phyloP scores from a whole-genome alignment of 2,797 vertebrate genomes.

The Lateolabrax maculatus region DNA sequence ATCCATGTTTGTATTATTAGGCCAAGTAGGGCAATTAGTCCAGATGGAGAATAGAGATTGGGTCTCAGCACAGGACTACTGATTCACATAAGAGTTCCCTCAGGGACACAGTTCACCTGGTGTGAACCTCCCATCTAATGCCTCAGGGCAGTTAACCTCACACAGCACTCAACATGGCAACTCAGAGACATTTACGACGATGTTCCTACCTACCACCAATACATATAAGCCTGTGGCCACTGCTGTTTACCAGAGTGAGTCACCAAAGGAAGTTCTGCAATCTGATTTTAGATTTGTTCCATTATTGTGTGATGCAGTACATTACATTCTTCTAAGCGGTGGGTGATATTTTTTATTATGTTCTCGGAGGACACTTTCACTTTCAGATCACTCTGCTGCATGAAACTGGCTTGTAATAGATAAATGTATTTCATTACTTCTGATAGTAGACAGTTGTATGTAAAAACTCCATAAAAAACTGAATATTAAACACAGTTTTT shows the following conservation, averaged over 20 bases:
- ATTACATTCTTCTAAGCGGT: background rate
- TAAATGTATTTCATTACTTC: background rate
- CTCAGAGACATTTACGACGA: slow-evolving; percentile 49
- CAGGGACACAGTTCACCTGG: slow-evolving; percentile 55
- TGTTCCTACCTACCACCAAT: slow-evolving; percentile 26
- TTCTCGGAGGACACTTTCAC: background rate
- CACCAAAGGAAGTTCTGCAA: slow-evolving; percentile 8
- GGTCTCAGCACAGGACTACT: slow-evolving; percentile 53
- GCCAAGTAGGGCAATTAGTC: slow-evolving; percentile 81
- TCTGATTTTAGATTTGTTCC: slow-evolving; percentile 32
- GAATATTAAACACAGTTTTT: background rate
- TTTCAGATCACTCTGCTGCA: slow-evolving; percentile 13
- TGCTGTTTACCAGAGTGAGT: slow-evolving; percentile 44
- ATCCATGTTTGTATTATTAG: slow-evolving; percentile 73
- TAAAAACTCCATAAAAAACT: background rate
- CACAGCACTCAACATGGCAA: slow-evolving; percentile 29
- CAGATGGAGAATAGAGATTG: slow-evolving; percentile 67
- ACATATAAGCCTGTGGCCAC: slow-evolving; percentile 32
- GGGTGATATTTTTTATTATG: background rate
- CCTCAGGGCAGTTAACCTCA: slow-evolving; percentile 43
- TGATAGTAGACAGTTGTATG: background rate
- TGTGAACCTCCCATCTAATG: slow-evolving; percentile 49
- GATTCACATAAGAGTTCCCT: slow-evolving; percentile 66
- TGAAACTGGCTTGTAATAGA: background rate
- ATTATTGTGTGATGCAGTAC: background rate